Percentiles rank a stretch among this genome's conserved stretches.
Evolutionary conservation across 2,113 vertebrate genomes (phyloP).

Genomic region (Raphicerus campestris): DNA sequence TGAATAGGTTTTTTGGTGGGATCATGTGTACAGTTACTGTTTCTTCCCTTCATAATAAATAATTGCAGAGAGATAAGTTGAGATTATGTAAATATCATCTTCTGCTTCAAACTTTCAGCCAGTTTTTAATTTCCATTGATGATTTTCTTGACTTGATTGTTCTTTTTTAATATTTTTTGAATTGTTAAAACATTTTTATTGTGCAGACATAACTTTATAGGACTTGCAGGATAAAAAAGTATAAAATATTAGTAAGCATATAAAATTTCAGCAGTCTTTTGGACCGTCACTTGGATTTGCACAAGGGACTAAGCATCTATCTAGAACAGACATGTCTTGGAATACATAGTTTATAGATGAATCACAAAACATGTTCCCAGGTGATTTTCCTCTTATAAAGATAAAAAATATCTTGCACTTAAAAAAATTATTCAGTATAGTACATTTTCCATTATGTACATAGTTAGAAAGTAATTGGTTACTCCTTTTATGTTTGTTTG

Average conservation of each 20-base stretch:
- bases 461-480: background rate
- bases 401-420: background rate
- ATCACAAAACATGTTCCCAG: background rate
- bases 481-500: background rate
- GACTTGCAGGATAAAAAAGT: background rate
- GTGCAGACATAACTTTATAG: rapidly evolving
- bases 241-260: background rate
- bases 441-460: background rate
- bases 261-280: background rate
- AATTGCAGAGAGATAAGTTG: background rate
- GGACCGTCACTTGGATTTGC: background rate
- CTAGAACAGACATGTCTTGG: background rate
- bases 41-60: background rate
- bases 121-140: background rate
- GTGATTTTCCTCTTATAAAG: background rate
- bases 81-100: background rate
- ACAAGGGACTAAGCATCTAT: background rate
- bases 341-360: background rate
- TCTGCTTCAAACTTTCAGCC: background rate
- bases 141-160: background rate
- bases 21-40: background rate
- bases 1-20: background rate
- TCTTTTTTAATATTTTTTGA: background rate
- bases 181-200: background rate
- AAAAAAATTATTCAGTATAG: background rate